Evolutionary conservation across 2,113 vertebrate species (phyloP).

Genomic region (Xiphorhynchus elegans): DNA sequence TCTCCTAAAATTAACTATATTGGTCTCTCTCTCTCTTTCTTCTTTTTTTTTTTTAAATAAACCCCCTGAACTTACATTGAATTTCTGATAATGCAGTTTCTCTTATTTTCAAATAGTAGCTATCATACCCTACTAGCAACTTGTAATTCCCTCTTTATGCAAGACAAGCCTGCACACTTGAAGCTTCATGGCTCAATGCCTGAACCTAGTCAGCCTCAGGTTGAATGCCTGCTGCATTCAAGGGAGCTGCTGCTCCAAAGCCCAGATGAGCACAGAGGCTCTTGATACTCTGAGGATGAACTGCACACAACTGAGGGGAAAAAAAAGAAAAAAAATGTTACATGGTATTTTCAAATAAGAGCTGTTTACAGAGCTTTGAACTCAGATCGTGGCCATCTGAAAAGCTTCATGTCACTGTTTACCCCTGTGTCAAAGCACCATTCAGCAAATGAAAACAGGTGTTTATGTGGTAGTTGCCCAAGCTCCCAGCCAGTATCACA

Average conservation of each 20-base stretch:
- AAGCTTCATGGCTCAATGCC: neutral
- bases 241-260: neutral
- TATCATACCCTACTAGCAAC: neutral
- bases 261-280: neutral
- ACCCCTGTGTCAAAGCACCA: neutral
- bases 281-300: neutral
- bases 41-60: neutral
- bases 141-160: neutral
- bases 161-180: neutral
- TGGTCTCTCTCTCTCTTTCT: neutral
- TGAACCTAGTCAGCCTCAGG: neutral
- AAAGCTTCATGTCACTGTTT: neutral
- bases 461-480: neutral
- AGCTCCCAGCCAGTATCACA: neutral
- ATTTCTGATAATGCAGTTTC: constrained; percentile 4
- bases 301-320: neutral
- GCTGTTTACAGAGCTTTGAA: neutral
- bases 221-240: neutral
- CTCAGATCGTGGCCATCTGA: neutral
- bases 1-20: constrained; percentile 21
- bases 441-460: neutral
- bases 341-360: neutral
- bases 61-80: neutral
- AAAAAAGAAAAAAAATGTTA: neutral
- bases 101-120: neutral